Evolutionary conservation across 2,797 vertebrate genomes (phyloP).

Genomic region (Spea hammondii): DNA sequence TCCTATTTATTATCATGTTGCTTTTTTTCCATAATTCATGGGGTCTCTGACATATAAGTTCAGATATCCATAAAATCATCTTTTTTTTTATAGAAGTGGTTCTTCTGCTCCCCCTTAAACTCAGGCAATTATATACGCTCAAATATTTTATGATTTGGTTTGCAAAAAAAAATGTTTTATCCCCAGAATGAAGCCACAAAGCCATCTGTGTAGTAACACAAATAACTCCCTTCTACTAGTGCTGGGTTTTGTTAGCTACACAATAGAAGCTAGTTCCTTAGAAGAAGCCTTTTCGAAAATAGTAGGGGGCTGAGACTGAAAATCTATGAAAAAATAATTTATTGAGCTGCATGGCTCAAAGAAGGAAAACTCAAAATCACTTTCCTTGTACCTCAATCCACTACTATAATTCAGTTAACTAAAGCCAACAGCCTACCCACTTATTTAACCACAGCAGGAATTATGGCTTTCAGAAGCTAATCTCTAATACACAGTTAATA

Average conservation of each 20-base stretch:
- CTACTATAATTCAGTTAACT: conserved; percentile 41
- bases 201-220: conserved; percentile 42
- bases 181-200: conserved; percentile 1
- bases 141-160: neutral
- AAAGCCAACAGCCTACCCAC: conserved; percentile 45
- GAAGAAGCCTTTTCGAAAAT: conserved; percentile 29
- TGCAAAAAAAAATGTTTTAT: conserved; percentile 17
- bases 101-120: too few relatives aligned
- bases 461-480: conserved; percentile 26
- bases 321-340: conserved; percentile 46
- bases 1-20: too few relatives aligned
- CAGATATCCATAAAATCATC: neutral
- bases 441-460: conserved; percentile 51
- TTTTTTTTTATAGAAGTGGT: too few relatives aligned
- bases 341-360: conserved; percentile 35
- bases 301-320: conserved; percentile 38
- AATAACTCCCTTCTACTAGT: conserved; percentile 29
- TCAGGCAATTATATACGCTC: too few relatives aligned
- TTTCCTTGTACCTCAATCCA: conserved; percentile 47
- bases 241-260: conserved; percentile 37
- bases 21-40: neutral
- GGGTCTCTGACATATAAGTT: neutral
- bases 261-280: conserved; percentile 33
- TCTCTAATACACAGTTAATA: conserved; percentile 50
- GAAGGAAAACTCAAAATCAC: conserved; percentile 42